Base-by-base conservation (phyloP, 2,113 vertebrate species). In the Clarias gariepinus region DNA sequence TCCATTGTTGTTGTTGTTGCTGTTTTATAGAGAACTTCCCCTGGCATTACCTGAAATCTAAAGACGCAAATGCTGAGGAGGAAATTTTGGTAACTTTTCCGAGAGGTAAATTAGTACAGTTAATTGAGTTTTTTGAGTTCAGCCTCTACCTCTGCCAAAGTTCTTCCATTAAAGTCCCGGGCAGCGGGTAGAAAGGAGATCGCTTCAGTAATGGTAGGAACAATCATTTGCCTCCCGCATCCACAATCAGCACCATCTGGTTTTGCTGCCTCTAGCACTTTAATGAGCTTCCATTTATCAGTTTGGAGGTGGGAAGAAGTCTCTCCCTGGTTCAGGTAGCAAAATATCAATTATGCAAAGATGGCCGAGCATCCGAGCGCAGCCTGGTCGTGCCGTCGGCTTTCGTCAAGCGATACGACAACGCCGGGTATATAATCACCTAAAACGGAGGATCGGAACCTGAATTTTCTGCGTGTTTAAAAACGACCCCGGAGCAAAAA, bases 201-300 rank as follows among this genome's bases (percentile, higher is more conserved):
- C 85, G 74, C 87, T 87, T 83, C 90, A 88, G 86, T 87, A 84
- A 84, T 81, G 83, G 87, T 89, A 87, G 90, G 86, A 91, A 87
- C 88, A 90, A 90, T 89, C 85, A 89, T 87, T 89, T 86, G 88
- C 89, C 87, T 90, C 89, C 89, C 81, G 87, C 89, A 76, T 90
- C 87, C 87, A 83, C 89, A 90, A 90, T 90, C 87, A 90, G 84
- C 57, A 81, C 90, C 90, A 92, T 92, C 91, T 91, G 91, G 86
- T 90, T 91, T 88, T 71, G 85, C 61, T 33, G 85, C 81, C 87
- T 90, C 87, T 77, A 85, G 90, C 87, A 87, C 85, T 86, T 89
- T 87, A 90, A 90, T 90, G 87, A 86, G 85, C 77, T 58, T 85
- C 85, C 85, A 90, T 90, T 89, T 87, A 88, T 90, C 87, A 90